Base-by-base conservation (phyloP, 1,140 invertebrate genomes). In the Goniozus legneri region DNA sequence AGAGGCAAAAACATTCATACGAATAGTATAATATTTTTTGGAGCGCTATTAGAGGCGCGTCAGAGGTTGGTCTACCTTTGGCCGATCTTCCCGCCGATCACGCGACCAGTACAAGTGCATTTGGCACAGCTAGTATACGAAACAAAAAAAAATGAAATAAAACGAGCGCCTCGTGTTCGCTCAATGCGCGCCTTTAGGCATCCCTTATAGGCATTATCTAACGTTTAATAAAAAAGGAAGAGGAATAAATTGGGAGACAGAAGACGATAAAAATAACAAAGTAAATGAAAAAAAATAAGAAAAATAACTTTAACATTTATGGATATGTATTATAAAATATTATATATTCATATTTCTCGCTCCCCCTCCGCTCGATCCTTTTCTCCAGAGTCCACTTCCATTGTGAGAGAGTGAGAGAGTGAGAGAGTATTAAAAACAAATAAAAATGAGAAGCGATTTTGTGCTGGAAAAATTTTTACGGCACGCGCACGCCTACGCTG, bases 91-190 rank as follows among this genome's bases (percentile, higher is more conserved):
- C 63, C 52, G 50, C 58, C 62, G 44, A 56, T 57, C 54, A 47
- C 63, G 71, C 69, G 71, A 75, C 64, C 69, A 75, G 74, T 75
- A 76, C 72, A 76, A 76, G 74, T 76, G 74, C 74, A 56, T 74
- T 73, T 62, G 62, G 74, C 74, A 76, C 72, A 76, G 70, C 74
- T 76, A 75, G 73, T 75, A 76, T 76, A 76, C 72, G 73, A 76
- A 52, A n/a, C n/a, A n/a, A n/a, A n/a, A n/a, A n/a, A n/a, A n/a
- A n/a, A n/a, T n/a, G n/a, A n/a, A n/a, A n/a, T n/a, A n/a, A 70
- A 67, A 64, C 61, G 53, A 47, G 55, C 58, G 59, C 50, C 59
- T 44, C 55, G 54, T 43, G 58, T 56, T 58, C 55, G 59, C 58
- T 64, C 37, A 59, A 60, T 66, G 64, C 50, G 54, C 44, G 51